These are phyloP conservation scores for Yponomeuta plumbellus DNA, from an alignment of 2,888 invertebrate species.

Conservation along the genomic window DNA sequence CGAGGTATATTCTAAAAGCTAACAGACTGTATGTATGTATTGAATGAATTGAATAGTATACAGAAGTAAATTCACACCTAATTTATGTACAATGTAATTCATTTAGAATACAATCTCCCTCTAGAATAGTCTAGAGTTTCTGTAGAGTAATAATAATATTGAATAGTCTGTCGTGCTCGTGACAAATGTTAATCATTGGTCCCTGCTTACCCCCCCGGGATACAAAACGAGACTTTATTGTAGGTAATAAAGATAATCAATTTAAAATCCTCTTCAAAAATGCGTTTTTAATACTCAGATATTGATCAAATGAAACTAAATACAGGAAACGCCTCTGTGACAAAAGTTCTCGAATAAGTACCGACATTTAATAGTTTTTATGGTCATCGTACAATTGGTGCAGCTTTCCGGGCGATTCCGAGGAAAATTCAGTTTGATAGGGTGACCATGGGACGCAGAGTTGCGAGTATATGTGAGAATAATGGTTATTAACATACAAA, in stretches of 20 bases:
- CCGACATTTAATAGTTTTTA: not conserved
- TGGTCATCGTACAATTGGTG: not conserved
- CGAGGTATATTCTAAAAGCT: too few relatives aligned
- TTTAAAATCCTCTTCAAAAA: not conserved
- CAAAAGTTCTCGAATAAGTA: not conserved
- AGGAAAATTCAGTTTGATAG: slow-evolving; percentile 12
- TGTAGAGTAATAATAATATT: too few relatives aligned
- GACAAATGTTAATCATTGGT: too few relatives aligned
- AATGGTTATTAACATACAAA: too few relatives aligned
- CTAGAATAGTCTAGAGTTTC: too few relatives aligned
- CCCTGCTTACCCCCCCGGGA: too few relatives aligned
- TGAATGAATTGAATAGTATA: too few relatives aligned
- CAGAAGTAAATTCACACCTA: too few relatives aligned
- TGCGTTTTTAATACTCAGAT: not conserved
- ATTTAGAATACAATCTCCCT: too few relatives aligned
- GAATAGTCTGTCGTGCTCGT: too few relatives aligned
- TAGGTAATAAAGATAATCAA: not conserved
- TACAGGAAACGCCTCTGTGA: not conserved
- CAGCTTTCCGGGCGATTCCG: not conserved
- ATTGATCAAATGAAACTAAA: not conserved
- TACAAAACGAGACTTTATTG: not conserved
- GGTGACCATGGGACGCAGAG: slow-evolving; percentile 17
- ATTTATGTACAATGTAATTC: too few relatives aligned
- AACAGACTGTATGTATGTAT: too few relatives aligned
- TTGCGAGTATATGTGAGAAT: not conserved